Evolutionary conservation across 2,797 vertebrate species (phyloP), one percentile per base, ranked within the genome.

Genomic region (Columba guinea): DNA sequence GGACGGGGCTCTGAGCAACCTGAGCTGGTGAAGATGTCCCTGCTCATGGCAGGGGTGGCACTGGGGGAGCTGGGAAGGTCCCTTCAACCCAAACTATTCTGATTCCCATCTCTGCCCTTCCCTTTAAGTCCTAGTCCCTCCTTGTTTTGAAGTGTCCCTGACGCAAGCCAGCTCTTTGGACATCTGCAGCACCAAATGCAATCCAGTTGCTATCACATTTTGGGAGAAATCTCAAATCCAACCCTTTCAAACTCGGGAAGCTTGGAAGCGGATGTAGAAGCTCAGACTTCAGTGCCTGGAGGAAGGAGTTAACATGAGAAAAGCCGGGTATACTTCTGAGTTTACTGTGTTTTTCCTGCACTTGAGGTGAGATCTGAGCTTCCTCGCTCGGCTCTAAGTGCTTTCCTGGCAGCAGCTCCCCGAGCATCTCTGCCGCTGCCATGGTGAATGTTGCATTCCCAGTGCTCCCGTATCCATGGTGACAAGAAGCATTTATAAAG

Each of bases 391-490:
- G 58, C 67, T 41, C 6, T 41, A 55, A 82, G 83, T 48, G 53
- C 44, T 84, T 56, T 91, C 16, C 39, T 81, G 81, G 78, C 92
- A 89, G 67, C 78, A 93, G 67, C 84, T 65, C 23, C 34, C 58
- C 3, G 1, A 23, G 3, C 79, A 52, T 78, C 89, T 76, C 69
- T 39, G 8, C 53, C 0, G 4, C 60, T 37, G 70, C 78, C 22
- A 26, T 39, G 62, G 7, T 4, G 63, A 82, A 51, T 1, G 18
- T 16, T 64, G 73, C 11, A 6, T 76, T 94, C 75, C 75, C 78
- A 30, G 51, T 26, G 84, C 74, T 70, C 32, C 58, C 9, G 94
- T 95, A 84, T 93, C 92, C 92, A 80, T 95, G 95, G 95, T 73
- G 89, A 96, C 84, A 82, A 82, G 67, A 60, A 63, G 52, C n/a